Base-by-base conservation (phyloP, 2,113 vertebrate genomes). In the Oncorhynchus kisutch region DNA sequence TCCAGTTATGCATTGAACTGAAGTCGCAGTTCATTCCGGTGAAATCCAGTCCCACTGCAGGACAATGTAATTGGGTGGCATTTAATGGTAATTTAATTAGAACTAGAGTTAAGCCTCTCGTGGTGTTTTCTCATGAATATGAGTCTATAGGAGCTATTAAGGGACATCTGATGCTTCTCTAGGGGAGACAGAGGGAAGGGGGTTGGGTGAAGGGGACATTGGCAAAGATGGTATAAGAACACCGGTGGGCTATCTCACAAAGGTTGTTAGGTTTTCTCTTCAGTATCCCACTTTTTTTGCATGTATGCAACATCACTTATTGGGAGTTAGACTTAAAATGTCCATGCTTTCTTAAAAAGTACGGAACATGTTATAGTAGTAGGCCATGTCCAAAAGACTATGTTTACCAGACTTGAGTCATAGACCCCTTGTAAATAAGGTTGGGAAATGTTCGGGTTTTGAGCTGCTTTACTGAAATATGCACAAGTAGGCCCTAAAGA, bases 11-110 rank as follows among this genome's bases (percentile, higher is more conserved):
- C 59, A 88, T 74, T 59, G 31, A 45, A 45, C 39, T 11, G 39
- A 22, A 45, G 51, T 70, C 59, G 67, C 64, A 72, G 72, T 20
- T 75, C 31, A 74, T 66, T 74, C 68, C 67, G 67, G 70, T 9
- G 34, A 39, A 29, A 60, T 70, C 34, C 76, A 51, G 39, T 74
- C 18, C 74, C 59, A 31, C 1, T 54, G 31, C 75, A 74, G 65
- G 31, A n/a, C 65, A 75, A 76, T 48, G 16, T 77, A 81, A 84
- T 80, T 86, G 72, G 62, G 67, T 89, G 81, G 70, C 66, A 81
- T 89, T 82, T 84, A 16, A 92, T 93, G 88, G 82, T 84, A 82
- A 93, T 92, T 84, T 87, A 91, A 92, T 91, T 88, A 80, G 25
- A 45, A 62, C 14, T 60, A 22, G 49, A 62, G 25, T 73, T 67